Conservation (phyloP, 2,797 vertebrate species). For the Leptodactylus fallax region DNA sequence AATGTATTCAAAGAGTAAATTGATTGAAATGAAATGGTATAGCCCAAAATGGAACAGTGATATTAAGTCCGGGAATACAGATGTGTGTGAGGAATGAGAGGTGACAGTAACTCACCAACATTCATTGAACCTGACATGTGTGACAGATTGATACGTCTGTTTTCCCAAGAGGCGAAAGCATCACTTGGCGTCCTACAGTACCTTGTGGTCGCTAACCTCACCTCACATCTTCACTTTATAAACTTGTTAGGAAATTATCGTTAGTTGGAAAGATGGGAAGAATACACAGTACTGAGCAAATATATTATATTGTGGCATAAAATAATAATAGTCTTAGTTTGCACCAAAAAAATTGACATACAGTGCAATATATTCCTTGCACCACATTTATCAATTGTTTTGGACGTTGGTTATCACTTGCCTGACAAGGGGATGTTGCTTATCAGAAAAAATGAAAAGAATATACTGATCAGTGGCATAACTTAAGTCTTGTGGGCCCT, state of each 20-base stretch:
- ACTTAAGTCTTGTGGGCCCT: too few species aligned
- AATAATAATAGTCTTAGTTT: not conserved
- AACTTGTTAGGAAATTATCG: not conserved
- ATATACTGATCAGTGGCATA: too few species aligned
- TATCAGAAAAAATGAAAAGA: too few species aligned
- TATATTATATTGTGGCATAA: not conserved
- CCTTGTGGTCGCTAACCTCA: constrained; percentile 26
- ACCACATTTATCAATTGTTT: too few species aligned
- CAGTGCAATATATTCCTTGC: too few species aligned
- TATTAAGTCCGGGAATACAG: constrained; percentile 19
- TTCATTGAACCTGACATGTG: constrained; percentile 35
- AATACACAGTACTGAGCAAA: not conserved
- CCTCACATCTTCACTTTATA: constrained; percentile 4
- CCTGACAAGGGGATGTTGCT: too few species aligned
- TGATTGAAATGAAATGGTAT: constrained; percentile 15
- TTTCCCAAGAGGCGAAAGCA: constrained; percentile 19
- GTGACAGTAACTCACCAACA: constrained; percentile 2
- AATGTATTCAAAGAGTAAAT: not conserved
- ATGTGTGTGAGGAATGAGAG: constrained; percentile 31
- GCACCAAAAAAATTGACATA: not conserved
- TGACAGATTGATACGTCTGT: constrained; percentile 37
- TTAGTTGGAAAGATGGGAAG: not conserved
- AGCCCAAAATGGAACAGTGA: not conserved
- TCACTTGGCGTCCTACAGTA: constrained; percentile 11
- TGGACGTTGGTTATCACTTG: too few species aligned